A percentile compares a stretch with the other conserved stretches of the same genome.
These are phyloP conservation scores for Phymatocera aterrima DNA, from an alignment of 2,888 invertebrate species.

Conservation along the genomic window DNA sequence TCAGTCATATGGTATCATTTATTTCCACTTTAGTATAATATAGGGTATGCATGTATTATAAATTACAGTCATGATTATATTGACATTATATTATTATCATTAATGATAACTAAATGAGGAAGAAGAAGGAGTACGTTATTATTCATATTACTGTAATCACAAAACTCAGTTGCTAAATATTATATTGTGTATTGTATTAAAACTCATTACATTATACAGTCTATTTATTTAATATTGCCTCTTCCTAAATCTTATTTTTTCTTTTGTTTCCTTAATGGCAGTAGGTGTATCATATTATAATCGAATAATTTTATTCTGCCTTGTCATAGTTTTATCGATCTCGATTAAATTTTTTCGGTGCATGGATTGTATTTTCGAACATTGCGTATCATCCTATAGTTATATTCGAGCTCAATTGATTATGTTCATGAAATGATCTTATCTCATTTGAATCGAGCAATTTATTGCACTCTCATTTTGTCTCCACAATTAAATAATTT, in stretches of 20 bases:
- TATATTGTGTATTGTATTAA: constrained; percentile 44
- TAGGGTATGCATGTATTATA: too few relatives aligned
- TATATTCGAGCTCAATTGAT: neutral
- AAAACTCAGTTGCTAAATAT: constrained; percentile 47
- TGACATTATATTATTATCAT: constrained; percentile 47
- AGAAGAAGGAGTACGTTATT: constrained; percentile 44
- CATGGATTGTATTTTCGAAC: neutral
- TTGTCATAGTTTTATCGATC: neutral
- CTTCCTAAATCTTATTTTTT: constrained; percentile 2
- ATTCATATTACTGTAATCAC: constrained; percentile 49
- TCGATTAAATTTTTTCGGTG: neutral
- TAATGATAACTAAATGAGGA: too few relatives aligned
- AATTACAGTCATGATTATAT: constrained; percentile 57
- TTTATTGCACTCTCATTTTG: constrained; percentile 27
- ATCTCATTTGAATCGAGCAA: neutral
- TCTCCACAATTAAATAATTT: neutral
- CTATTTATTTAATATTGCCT: constrained; percentile 45
- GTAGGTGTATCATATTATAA: neutral
- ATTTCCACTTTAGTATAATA: too few relatives aligned
- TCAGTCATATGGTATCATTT: constrained; percentile 49
- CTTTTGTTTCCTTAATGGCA: neutral
- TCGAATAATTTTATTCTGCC: neutral
- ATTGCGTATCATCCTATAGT: neutral
- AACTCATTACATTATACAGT: constrained; percentile 47
- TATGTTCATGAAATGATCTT: neutral